Evolutionary conservation across 2,888 invertebrate genomes (phyloP), one percentile per base, ranked within the genome.

Genomic region (Drosophila affinis): DNA sequence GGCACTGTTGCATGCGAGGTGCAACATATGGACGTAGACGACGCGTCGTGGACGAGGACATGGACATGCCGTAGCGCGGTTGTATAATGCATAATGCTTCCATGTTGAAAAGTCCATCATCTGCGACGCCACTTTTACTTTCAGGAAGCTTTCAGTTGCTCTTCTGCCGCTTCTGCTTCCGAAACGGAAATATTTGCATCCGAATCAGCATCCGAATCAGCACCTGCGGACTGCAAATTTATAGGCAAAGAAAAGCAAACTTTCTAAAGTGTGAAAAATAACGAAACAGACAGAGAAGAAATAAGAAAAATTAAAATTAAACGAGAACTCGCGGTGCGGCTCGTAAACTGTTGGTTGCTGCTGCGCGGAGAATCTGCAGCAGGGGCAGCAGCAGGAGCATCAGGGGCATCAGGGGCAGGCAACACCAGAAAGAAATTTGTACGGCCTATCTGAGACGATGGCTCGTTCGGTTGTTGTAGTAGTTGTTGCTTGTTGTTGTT

Each of bases 391-490:
- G 9, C 29, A 27, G 27, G 27, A 7, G 27, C 27, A 27, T 7
- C 27, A 27, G 29, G 29, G 29, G 29, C 29, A 9, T 3, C 32
- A 9, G 32, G 32, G 10, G 1, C 32, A 32, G 75, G 68, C 18
- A 39, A 58, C 12, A 34, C 63, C 34, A 56, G 63, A 72, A 78
- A 80, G 76, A 81, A 80, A 83, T 76, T 81, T 80, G 75, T 74
- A 77, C 77, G 75, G 81, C 81, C 81, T 81, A 81, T 83, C 78
- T 72, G 79, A 72, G 65, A 47, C 29, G 44, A 29, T 32, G 57
- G 47, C 29, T 29, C 9, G 27, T 29, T 34, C 27, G 65, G 49
- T 27, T n/a, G n/a, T n/a, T n/a, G n/a, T n/a, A n/a, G 70, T 32
- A 53, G 65, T 52, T 57, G 63, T 27, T 60, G 72, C 17, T 57